These are phyloP conservation scores for Ophonus ardosiacus DNA, from an alignment of 2,888 invertebrate genomes.

Conservation along the genomic window DNA sequence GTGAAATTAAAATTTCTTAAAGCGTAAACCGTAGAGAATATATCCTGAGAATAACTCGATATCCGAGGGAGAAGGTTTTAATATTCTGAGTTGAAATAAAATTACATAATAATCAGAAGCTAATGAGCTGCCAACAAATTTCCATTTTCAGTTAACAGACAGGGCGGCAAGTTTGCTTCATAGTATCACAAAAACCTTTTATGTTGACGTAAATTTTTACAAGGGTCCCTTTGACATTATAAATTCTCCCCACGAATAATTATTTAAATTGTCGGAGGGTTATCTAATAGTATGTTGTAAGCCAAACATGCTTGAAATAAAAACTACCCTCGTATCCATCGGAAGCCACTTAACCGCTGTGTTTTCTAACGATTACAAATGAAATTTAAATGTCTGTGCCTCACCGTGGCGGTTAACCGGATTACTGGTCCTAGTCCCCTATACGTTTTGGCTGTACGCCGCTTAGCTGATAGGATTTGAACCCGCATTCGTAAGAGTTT, in stretches of 20 bases:
- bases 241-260: constrained; percentile 28
- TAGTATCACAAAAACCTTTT: constrained; percentile 7
- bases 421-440: constrained; percentile 3
- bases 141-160: not conserved
- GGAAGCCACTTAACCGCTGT: constrained; percentile 19
- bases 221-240: not conserved
- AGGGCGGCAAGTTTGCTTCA: not conserved
- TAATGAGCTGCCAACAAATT: constrained; percentile 18
- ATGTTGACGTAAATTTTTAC: constrained; percentile 25
- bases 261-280: constrained; percentile 34
- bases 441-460: not conserved
- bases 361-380: constrained; percentile 36
- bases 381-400: constrained; percentile 17
- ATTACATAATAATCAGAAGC: constrained; percentile 6
- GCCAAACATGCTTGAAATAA: constrained; percentile 30
- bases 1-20: constrained; percentile 9
- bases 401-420: constrained; percentile 7
- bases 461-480: constrained; percentile 26
- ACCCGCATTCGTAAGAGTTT: constrained; percentile 46
- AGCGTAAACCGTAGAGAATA: not conserved
- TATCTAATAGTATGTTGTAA: constrained; percentile 33
- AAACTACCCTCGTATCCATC: constrained; percentile 6
- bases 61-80: not conserved
- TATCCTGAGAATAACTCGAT: not conserved
- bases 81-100: not conserved